Percentiles rank a stretch among this genome's conserved stretches.
Conservation (phyloP, 2,113 vertebrate genomes). For the Electrona antarctica region DNA sequence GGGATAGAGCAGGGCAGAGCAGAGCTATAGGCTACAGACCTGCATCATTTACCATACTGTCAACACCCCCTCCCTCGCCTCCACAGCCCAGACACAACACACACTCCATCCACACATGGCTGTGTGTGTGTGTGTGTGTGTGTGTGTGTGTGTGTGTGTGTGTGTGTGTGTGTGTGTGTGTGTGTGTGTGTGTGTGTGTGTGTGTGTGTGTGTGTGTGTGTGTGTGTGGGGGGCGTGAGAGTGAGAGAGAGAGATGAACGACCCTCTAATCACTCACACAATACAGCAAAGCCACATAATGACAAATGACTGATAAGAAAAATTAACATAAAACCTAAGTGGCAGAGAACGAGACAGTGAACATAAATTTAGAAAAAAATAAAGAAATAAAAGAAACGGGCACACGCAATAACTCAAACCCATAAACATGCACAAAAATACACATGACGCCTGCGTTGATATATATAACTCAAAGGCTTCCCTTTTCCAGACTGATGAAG, state of each 20-base stretch:
- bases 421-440: constrained; percentile 65
- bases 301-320: constrained; percentile 66
- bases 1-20: constrained; percentile 23
- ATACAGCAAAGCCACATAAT: constrained; percentile 64
- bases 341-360: constrained; percentile 59
- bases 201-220: neutral
- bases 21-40: constrained; percentile 40
- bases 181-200: too few relatives aligned
- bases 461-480: constrained; percentile 44
- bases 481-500: constrained; percentile 31
- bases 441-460: constrained; percentile 38
- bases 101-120: constrained; percentile 53
- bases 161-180: too few relatives aligned
- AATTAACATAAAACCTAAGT: constrained; percentile 73
- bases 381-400: constrained; percentile 27
- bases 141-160: constrained; percentile 3
- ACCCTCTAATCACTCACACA: constrained; percentile 67
- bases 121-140: constrained; percentile 7
- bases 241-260: constrained; percentile 28
- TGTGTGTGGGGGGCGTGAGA: neutral
- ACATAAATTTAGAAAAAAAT: constrained; percentile 46
- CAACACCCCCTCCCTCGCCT: constrained; percentile 52
- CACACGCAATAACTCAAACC: constrained; percentile 48
- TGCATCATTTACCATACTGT: constrained; percentile 67
- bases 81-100: constrained; percentile 46